Evolutionary conservation across 2,113 vertebrate species (phyloP), one percentile per base, ranked within the genome.

Genomic region (Oxyruncus cristatus): DNA sequence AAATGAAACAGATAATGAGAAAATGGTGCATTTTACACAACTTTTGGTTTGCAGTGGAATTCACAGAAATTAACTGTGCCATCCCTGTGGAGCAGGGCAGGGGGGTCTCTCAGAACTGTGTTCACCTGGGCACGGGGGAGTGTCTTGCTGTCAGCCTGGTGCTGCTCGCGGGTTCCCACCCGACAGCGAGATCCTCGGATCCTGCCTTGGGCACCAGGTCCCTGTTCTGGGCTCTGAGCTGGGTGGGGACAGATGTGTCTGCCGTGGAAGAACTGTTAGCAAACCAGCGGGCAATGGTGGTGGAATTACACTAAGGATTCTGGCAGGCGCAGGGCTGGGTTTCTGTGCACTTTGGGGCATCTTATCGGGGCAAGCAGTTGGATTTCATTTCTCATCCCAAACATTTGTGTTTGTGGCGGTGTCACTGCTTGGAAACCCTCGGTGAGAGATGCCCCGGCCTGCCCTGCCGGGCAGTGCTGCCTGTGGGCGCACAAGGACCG

Each of bases 271-370:
- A 44, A 2, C 2, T 5, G 2, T 22, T 35, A 12, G 3, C 55
- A 33, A 21, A 42, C 3, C 20, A 1, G 6, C 1, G 37, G 18
- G 0, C 18, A 27, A 16, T 0, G 1, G 13, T 0, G 41, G 0
- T 15, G 83, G 13, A 4, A 18, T 11, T 0, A 2, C 5, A 5
- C 15, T 11, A 0, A 26, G 49, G 71, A 4, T 26, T 8, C 28
- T 5, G 72, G 14, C 73, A 11, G 15, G 44, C 0, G 3, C 58
- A 1, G 5, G 75, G 75, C 5, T 1, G 61, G 24, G 11, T 28
- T 6, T 15, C 35, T 1, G 37, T 6, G 42, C 65, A 2, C 4
- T 28, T 46, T 1, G 56, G 56, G 74, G 2, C 6, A 2, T 2
- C 33, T 2, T 4, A 19, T 3, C 3, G 4, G 1, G 8, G 7